A percentile compares a stretch with the other conserved stretches of the same genome.
phyloP scores from a whole-genome alignment of 2,888 invertebrate species.

The Sturmia bella region DNA sequence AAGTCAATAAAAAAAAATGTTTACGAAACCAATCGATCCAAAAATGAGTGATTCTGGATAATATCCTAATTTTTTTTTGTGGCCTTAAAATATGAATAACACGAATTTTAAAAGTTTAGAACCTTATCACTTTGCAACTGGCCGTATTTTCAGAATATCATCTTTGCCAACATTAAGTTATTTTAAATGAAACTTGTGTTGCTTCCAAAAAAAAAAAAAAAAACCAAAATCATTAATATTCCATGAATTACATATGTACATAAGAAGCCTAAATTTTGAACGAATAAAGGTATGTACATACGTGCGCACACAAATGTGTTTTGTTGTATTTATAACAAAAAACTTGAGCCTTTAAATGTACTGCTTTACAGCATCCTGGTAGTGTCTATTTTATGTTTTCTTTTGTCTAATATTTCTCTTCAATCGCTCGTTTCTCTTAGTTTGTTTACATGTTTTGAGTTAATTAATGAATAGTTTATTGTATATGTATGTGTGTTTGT shows the following conservation, averaged over 20 bases:
- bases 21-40: no score
- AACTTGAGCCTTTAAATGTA: no score
- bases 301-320: neutral
- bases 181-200: slow-evolving; percentile 30
- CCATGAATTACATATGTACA: neutral
- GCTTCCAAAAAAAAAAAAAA: slow-evolving; percentile 20
- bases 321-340: no score
- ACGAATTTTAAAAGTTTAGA: neutral
- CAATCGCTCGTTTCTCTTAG: slow-evolving; percentile 17
- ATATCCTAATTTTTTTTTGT: no score
- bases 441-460: slow-evolving; percentile 3
- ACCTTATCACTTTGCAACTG: neutral
- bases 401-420: slow-evolving; percentile 5
- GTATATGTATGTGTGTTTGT: slow-evolving; percentile 4
- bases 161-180: neutral
- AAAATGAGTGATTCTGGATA: no score
- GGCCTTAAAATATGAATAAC: no score
- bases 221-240: slow-evolving; percentile 31
- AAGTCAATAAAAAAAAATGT: no score
- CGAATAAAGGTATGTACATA: neutral
- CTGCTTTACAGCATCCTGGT: no score
- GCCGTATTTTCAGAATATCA: neutral
- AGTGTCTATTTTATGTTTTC: neutral
- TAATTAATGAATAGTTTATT: slow-evolving; percentile 9
- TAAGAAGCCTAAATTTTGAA: no score